Evolutionary conservation across 2,797 vertebrate species (phyloP).

Genomic region (Melanotaenia maccullochi): DNA sequence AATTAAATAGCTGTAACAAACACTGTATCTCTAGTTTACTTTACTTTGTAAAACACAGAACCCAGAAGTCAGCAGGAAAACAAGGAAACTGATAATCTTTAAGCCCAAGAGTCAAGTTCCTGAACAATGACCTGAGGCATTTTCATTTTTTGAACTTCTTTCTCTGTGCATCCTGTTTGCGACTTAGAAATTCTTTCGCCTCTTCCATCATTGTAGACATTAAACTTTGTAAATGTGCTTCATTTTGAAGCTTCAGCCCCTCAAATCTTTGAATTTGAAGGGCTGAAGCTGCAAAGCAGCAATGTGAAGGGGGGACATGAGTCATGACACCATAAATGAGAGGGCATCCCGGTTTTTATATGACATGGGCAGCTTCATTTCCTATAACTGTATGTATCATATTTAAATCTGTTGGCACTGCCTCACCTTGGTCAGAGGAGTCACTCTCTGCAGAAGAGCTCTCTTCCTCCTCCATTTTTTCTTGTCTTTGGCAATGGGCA

Average conservation of each 20-base stretch:
- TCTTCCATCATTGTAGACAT: no score
- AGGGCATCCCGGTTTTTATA: not conserved
- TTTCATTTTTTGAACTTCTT: not conserved
- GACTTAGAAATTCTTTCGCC: not conserved
- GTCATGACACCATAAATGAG: not conserved
- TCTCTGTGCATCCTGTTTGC: not conserved
- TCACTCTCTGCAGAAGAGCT: conserved; percentile 79
- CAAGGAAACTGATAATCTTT: not conserved
- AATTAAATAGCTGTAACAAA: no score
- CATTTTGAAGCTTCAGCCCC: not conserved
- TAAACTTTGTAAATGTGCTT: not conserved
- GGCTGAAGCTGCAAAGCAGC: not conserved
- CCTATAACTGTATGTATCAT: not conserved
- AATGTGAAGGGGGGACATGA: not conserved
- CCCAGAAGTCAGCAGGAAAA: not conserved
- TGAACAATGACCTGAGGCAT: not conserved
- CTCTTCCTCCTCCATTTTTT: conserved; percentile 68
- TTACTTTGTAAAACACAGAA: not conserved
- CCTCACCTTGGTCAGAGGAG: conserved; percentile 79
- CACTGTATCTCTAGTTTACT: not conserved
- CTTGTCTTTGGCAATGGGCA: conserved; percentile 63
- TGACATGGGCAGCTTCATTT: not conserved
- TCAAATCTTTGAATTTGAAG: not conserved
- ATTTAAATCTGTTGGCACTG: not conserved
- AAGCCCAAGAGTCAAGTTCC: not conserved